Evolutionary conservation across 1,140 invertebrate genomes (phyloP).

Genomic region (Andricus grossulariae): DNA sequence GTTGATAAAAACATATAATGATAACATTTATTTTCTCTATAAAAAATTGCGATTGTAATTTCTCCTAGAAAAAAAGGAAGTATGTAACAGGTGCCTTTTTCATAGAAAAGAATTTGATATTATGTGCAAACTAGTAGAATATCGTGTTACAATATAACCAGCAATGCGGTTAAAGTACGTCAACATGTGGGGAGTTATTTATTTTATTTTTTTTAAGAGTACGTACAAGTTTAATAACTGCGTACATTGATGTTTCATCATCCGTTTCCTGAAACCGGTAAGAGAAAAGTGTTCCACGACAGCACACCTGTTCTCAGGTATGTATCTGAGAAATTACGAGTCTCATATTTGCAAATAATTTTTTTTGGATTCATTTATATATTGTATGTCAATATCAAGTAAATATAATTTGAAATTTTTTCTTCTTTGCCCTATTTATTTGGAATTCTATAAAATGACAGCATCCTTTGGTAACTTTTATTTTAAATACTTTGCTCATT

Average conservation of each 20-base stretch:
- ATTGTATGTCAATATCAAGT: no score
- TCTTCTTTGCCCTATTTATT: no score
- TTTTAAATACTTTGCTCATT: no score
- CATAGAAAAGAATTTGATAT: not conserved
- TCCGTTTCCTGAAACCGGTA: not conserved
- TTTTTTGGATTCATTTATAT: no score
- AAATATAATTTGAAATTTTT: no score
- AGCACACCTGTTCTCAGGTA: not conserved
- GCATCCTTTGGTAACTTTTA: no score
- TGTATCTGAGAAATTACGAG: not conserved
- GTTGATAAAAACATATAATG: no score
- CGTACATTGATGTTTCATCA: slow-evolving; percentile 10
- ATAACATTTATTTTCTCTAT: no score
- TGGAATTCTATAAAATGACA: no score
- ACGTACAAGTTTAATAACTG: slow-evolving; percentile 4
- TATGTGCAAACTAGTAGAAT: not conserved
- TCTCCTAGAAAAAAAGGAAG: no score
- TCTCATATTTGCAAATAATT: no score
- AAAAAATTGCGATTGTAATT: no score
- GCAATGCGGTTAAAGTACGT: not conserved
- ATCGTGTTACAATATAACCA: slow-evolving; percentile 3
- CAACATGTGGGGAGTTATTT: not conserved
- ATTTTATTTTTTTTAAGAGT: not conserved
- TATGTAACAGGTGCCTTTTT: not conserved
- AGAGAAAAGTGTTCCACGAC: not conserved